Base-by-base conservation (phyloP, 2,888 invertebrate species). In the Chrysolina haemoptera region DNA sequence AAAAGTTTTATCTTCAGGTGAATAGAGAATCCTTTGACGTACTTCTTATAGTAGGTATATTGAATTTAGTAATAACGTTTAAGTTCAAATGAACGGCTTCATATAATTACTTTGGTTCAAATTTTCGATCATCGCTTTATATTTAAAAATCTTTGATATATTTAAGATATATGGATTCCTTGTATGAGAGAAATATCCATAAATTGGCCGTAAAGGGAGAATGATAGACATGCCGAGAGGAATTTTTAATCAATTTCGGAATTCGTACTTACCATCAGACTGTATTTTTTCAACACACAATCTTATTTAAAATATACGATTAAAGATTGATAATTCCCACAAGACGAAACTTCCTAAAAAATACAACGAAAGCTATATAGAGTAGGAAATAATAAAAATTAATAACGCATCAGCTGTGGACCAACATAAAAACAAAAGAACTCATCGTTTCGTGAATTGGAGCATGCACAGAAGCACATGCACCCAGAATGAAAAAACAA, bases 331-430 rank as follows among this genome's bases (percentile, higher is more conserved):
- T 46, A 14, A 12, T 14, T 46, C n/a, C 46, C 46, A 14, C 10
- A 14, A 27, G n/a, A 59, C 22, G 8, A n/a, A 27, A 35, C 59
- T 59, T 59, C 18, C 35, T 27, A 27, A 12, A 59, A 22, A 59
- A 14, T 27, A 8, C 12, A 14, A 12, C n/a, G 14, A 2, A 3
- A 12, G 16, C 22, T 5, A 27, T 0, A 35, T 9, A 6, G 1
- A 27, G 35, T 27, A n/a, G 59, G 27, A 59, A 59, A 35, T 59
- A 35, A 59, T 35, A 35, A 35, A 59, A 59, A 59, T 9, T 14
- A 35, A 27, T 59, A 59, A 35, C n/a, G 35, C 35, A 35, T 59
- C 53, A 53, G 53, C 16, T 35, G 59, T 59, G 59, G n/a, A 59
- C 14, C 35, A 35, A 22, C 27, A 27, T 27, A 8, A n/a, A 35